phyloP scores from a whole-genome alignment of 2,888 invertebrate species.

The Marronus borbonicus region DNA sequence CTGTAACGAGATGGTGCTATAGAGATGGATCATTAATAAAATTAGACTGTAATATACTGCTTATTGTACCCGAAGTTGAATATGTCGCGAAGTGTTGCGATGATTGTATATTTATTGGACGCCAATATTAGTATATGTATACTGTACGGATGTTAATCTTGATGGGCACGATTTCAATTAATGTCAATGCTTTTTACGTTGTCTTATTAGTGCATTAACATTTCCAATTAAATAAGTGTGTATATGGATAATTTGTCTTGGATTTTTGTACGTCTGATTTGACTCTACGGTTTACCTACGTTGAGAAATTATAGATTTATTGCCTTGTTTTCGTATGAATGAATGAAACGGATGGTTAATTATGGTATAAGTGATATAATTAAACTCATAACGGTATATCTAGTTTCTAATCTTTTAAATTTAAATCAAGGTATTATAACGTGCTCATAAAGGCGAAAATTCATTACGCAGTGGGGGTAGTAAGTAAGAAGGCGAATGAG shows the following conservation, averaged over 20 bases:
- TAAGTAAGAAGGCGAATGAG: too few species aligned
- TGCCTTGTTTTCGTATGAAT: neutral
- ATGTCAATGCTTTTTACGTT: neutral
- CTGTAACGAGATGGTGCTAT: constrained; percentile 40
- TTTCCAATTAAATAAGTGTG: constrained; percentile 7
- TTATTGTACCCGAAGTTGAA: neutral
- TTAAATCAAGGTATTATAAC: too few species aligned
- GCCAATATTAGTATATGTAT: neutral
- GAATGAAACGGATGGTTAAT: neutral
- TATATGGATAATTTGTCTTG: constrained; percentile 21
- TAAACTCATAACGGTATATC: neutral
- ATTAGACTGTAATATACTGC: constrained; percentile 2
- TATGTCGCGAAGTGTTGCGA: neutral
- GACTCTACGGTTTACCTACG: neutral
- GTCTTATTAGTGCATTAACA: constrained; percentile 21
- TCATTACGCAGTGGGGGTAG: too few species aligned
- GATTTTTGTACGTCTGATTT: constrained; percentile 5
- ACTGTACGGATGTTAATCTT: neutral
- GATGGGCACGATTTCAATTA: constrained; percentile 14
- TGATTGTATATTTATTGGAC: neutral
- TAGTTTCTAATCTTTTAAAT: neutral
- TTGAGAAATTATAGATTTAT: constrained; percentile 16
- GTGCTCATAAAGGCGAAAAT: too few species aligned
- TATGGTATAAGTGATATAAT: neutral
- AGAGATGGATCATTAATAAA: constrained; percentile 21